These are phyloP conservation scores for Empis stercorea DNA, from an alignment of 2,888 invertebrate genomes.

Conservation along the genomic window DNA sequence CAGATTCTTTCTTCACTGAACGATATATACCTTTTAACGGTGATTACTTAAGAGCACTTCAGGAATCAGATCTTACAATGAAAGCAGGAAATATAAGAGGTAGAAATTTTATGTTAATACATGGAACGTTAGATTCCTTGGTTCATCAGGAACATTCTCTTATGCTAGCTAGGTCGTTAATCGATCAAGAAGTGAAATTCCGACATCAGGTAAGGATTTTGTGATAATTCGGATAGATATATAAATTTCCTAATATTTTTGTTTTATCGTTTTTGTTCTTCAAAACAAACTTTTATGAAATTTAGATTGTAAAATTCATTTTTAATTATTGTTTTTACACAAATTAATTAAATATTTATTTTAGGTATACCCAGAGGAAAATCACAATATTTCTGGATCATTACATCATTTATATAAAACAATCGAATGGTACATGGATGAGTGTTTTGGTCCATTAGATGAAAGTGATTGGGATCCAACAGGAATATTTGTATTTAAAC, in stretches of 20 bases:
- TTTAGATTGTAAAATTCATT: too few species aligned
- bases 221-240: too few species aligned
- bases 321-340: too few species aligned
- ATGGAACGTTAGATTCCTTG: constrained; percentile 73
- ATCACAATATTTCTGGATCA: constrained; percentile 60
- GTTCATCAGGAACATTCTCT: constrained; percentile 83
- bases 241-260: too few species aligned
- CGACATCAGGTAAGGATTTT: constrained; percentile 71
- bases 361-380: constrained; percentile 80
- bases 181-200: constrained; percentile 69
- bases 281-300: too few species aligned
- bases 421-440: constrained; percentile 77
- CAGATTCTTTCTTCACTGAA: constrained; percentile 84
- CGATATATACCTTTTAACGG: constrained; percentile 70
- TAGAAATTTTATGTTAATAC: constrained; percentile 53
- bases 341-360: constrained; percentile 18
- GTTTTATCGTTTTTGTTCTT: too few species aligned
- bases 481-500: constrained; percentile 38
- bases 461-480: constrained; percentile 57
- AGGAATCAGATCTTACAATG: constrained; percentile 64
- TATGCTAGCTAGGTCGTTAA: constrained; percentile 67
- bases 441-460: constrained; percentile 62
- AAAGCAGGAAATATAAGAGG: constrained; percentile 62
- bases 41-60: constrained; percentile 56
- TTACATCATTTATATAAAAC: constrained; percentile 67